Evolutionary conservation across 2,113 vertebrate genomes (phyloP).

Genomic region (Patagioenas fasciata): DNA sequence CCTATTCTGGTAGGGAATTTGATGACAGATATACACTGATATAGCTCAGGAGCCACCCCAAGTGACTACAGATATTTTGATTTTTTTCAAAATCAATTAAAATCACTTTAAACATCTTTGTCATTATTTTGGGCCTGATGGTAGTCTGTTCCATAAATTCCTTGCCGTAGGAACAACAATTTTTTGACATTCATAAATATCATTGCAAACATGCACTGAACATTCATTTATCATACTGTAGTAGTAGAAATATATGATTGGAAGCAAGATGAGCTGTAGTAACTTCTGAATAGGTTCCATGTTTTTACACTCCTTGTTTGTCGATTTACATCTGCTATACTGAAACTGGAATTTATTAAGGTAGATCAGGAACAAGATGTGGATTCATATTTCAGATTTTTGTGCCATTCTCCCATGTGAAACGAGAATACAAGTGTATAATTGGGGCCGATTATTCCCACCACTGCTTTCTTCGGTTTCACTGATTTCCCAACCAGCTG

Average conservation of each 20-base stretch:
- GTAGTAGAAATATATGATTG: conserved; percentile 36
- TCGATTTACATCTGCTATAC: conserved; percentile 54
- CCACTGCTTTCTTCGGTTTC: conserved; percentile 55
- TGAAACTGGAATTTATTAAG: conserved; percentile 70
- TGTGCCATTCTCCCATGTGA: conserved; percentile 59
- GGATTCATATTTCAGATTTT: conserved; percentile 72
- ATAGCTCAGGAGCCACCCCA: background rate
- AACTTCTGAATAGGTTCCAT: conserved; percentile 59
- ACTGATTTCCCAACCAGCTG: conserved; percentile 77
- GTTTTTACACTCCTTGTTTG: conserved; percentile 41
- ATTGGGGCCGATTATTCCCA: conserved; percentile 71
- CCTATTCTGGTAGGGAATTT: background rate
- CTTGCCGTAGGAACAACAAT: background rate
- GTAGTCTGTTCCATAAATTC: conserved; percentile 18
- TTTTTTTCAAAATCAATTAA: conserved; percentile 41
- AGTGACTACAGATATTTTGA: background rate
- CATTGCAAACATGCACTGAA: conserved; percentile 30
- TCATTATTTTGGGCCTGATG: background rate
- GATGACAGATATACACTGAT: background rate
- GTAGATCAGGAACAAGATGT: conserved; percentile 59
- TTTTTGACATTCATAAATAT: conserved; percentile 48
- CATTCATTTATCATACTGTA: conserved; percentile 54
- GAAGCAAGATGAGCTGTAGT: conserved; percentile 57
- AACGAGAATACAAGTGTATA: conserved; percentile 67
- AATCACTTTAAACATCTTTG: background rate